These are phyloP conservation scores for Muschampia plurimacula DNA, from an alignment of 2,888 invertebrate genomes.

Conservation along the genomic window DNA sequence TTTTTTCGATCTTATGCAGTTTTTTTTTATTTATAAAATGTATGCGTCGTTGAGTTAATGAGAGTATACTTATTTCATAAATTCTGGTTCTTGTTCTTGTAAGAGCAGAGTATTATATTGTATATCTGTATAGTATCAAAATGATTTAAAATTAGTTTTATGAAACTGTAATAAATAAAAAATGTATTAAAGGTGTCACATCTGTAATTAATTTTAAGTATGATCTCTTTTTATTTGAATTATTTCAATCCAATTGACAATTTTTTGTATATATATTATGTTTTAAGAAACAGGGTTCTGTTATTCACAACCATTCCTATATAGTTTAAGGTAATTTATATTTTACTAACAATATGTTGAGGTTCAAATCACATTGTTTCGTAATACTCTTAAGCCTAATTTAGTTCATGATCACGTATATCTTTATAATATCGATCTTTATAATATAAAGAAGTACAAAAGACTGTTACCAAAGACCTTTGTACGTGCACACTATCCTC, in stretches of 20 bases:
- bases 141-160: too few relatives aligned
- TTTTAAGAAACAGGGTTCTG: background rate
- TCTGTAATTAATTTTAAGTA: background rate
- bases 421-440: background rate
- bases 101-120: too few relatives aligned
- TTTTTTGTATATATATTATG: slow-evolving; percentile 5
- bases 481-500: background rate
- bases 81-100: too few relatives aligned
- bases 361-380: slow-evolving; percentile 5
- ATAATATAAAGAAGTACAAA: slow-evolving; percentile 20
- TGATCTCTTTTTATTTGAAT: slow-evolving; percentile 2
- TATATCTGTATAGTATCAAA: too few relatives aligned
- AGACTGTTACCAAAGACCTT: slow-evolving; percentile 19
- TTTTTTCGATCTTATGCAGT: too few relatives aligned
- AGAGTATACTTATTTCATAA: too few relatives aligned
- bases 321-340: slow-evolving; percentile 2
- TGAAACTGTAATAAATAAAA: too few relatives aligned
- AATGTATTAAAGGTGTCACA: too few relatives aligned
- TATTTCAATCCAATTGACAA: background rate
- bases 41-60: too few relatives aligned
- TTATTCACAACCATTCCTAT: slow-evolving; percentile 7
- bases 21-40: too few relatives aligned
- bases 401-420: background rate
- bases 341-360: background rate
- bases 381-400: slow-evolving; percentile 16